Conservation (phyloP, 1,140 invertebrate species). For the Drosophila virilis region DNA sequence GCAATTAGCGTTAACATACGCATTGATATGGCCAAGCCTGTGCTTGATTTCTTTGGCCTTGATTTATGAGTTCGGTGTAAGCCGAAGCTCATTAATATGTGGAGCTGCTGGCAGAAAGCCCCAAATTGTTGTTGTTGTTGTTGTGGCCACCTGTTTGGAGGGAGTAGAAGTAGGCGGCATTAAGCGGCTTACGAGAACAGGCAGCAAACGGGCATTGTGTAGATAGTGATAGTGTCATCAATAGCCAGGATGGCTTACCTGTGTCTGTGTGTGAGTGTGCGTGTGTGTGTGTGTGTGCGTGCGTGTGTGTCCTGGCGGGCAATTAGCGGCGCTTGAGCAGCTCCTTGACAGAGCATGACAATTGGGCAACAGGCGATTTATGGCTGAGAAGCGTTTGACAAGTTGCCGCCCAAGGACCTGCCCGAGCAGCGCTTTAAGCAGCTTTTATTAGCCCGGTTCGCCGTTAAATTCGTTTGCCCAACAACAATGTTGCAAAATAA, state of each 20-base stretch:
- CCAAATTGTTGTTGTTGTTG: conserved; percentile 31
- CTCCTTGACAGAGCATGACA: conserved; percentile 44
- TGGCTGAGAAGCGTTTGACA: conserved; percentile 36
- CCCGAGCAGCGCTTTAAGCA: conserved; percentile 15
- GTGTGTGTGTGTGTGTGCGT: not conserved
- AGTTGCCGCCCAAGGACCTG: conserved; percentile 14
- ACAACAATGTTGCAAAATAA: conserved; percentile 69
- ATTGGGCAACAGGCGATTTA: conserved; percentile 57
- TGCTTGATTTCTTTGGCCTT: conserved; percentile 48
- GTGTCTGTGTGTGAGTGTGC: conserved; percentile 1
- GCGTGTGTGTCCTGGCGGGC: conserved; percentile 26
- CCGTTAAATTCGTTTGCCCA: conserved; percentile 2
- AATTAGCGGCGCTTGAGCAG: conserved; percentile 60
- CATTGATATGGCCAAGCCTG: conserved; percentile 33
- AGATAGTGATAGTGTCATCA: conserved; percentile 42
- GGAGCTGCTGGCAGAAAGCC: conserved; percentile 25
- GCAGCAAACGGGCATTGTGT: not conserved
- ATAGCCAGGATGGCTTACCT: conserved; percentile 37
- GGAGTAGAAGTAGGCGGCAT: not conserved
- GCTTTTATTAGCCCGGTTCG: conserved; percentile 16
- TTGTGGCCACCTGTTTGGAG: conserved; percentile 29
- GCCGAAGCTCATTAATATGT: conserved; percentile 61
- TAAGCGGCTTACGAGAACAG: conserved; percentile 9
- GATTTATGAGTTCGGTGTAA: conserved; percentile 56
- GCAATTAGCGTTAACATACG: conserved; percentile 31